Percentiles rank a stretch among this genome's conserved stretches.
Conservation (phyloP, 2,797 vertebrate genomes). For the Odontamblyopus lacepedii region DNA sequence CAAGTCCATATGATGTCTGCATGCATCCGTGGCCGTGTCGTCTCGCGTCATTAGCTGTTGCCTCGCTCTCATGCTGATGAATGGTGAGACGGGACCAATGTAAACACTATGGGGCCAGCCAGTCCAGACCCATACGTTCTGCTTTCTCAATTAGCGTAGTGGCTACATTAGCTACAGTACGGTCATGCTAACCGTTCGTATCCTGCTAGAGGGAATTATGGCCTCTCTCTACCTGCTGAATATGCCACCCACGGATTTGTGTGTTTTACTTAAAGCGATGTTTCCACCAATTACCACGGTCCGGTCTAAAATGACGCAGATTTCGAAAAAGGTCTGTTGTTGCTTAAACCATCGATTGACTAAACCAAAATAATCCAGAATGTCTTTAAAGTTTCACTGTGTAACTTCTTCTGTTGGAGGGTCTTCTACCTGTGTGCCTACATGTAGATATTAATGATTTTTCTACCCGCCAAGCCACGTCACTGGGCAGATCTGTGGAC, state of each 20-base stretch:
- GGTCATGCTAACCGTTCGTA: conserved; percentile 23
- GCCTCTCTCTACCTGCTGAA: conserved; percentile 43
- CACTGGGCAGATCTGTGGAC: too few relatives aligned
- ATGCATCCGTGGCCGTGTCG: conserved; percentile 53
- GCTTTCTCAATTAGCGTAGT: conserved; percentile 55
- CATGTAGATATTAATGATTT: too few relatives aligned
- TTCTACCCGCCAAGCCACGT: too few relatives aligned
- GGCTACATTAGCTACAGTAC: conserved; percentile 33
- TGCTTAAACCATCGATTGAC: too few relatives aligned
- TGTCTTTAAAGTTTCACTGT: not conserved
- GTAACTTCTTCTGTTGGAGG: not conserved
- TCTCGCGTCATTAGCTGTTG: conserved; percentile 46
- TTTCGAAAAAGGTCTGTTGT: too few relatives aligned
- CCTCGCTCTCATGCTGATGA: conserved; percentile 46
- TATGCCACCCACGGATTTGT: conserved; percentile 10
- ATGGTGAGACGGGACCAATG: conserved; percentile 50
- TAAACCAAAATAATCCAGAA: not conserved
- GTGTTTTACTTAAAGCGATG: conserved; percentile 1
- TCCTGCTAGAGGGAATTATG: conserved; percentile 28
- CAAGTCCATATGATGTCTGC: conserved; percentile 50
- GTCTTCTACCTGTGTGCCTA: too few relatives aligned
- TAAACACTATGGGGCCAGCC: conserved; percentile 54
- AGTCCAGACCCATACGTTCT: conserved; percentile 40
- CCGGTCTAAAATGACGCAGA: not conserved
- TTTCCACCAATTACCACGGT: not conserved